Percentiles rank a stretch among this genome's conserved stretches.
These are phyloP conservation scores for Phylloscopus trochilus DNA, from an alignment of 2,113 vertebrate genomes.

Conservation along the genomic window DNA sequence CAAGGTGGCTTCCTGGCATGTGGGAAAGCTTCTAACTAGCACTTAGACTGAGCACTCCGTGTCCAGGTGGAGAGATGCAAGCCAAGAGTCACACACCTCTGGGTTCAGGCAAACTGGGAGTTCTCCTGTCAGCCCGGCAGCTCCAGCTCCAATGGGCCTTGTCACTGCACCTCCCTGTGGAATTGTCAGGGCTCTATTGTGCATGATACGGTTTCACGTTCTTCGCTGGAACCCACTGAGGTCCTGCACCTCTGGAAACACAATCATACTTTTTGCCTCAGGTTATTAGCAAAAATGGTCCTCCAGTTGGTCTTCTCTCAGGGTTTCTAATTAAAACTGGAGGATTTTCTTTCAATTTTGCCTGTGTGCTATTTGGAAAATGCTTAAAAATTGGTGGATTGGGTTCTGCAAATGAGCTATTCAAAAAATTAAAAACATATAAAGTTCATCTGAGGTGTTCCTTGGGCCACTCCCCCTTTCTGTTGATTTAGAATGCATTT, in stretches of 20 bases:
- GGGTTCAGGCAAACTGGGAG: neutral
- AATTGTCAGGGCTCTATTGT: neutral
- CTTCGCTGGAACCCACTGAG: neutral
- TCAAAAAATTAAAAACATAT: neutral
- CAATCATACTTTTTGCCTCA: neutral
- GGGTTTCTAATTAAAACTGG: neutral
- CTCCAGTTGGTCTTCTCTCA: neutral
- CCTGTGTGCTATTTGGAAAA: neutral
- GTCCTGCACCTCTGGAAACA: neutral
- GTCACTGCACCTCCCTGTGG: neutral
- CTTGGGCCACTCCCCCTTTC: neutral
- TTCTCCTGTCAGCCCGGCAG: neutral
- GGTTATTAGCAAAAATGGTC: neutral
- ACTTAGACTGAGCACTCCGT: neutral
- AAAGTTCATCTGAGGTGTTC: neutral
- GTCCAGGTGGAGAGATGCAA: neutral
- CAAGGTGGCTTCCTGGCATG: neutral
- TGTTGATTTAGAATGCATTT: neutral
- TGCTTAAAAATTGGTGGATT: neutral
- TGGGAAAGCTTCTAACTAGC: constrained; percentile 20
- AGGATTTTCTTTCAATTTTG: neutral
- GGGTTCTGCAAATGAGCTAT: neutral
- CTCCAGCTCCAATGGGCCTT: neutral
- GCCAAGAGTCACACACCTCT: neutral
- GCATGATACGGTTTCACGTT: neutral